phyloP scores from a whole-genome alignment of 1,140 invertebrate species.

The fruit fly (Drosophila melanogaster) region DNA sequence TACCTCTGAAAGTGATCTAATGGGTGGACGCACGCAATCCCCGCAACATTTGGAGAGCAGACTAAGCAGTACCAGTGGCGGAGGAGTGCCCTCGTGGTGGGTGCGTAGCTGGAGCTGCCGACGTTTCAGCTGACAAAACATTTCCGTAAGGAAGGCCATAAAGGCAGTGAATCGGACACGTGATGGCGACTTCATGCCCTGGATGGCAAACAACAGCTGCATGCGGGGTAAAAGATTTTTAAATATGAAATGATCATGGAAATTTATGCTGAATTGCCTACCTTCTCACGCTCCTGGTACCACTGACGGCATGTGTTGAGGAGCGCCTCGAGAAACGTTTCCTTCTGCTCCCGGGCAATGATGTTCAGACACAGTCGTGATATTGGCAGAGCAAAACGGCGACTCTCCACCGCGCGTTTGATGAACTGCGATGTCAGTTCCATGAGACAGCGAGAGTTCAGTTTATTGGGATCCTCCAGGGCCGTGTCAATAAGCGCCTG shows the following conservation, averaged over 20 bases:
- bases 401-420: slow-evolving; percentile 91
- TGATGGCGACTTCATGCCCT: slow-evolving; percentile 82
- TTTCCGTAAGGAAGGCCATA: slow-evolving; percentile 94
- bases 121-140: slow-evolving; percentile 93
- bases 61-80: slow-evolving; percentile 90
- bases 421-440: slow-evolving; percentile 92
- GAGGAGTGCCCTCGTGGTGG: slow-evolving; percentile 88
- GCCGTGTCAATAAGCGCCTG: slow-evolving; percentile 90
- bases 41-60: slow-evolving; percentile 93
- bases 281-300: slow-evolving; percentile 93
- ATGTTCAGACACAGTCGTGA: slow-evolving; percentile 93
- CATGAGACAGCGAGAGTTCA: slow-evolving; percentile 92
- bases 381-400: slow-evolving; percentile 91
- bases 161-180: slow-evolving; percentile 91
- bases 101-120: slow-evolving; percentile 89
- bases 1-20: slow-evolving; percentile 92
- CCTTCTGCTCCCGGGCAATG: slow-evolving; percentile 93
- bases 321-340: slow-evolving; percentile 94
- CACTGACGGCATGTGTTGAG: slow-evolving; percentile 95
- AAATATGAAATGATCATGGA: background rate
- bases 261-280: slow-evolving; percentile 6
- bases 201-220: slow-evolving; percentile 79
- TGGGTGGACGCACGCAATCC: slow-evolving; percentile 91
- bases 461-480: slow-evolving; percentile 91
- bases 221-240: background rate